Evolutionary conservation across 2,797 vertebrate species (phyloP), one percentile per base, ranked within the genome.

Genomic region (Geotrypetes seraphini): DNA sequence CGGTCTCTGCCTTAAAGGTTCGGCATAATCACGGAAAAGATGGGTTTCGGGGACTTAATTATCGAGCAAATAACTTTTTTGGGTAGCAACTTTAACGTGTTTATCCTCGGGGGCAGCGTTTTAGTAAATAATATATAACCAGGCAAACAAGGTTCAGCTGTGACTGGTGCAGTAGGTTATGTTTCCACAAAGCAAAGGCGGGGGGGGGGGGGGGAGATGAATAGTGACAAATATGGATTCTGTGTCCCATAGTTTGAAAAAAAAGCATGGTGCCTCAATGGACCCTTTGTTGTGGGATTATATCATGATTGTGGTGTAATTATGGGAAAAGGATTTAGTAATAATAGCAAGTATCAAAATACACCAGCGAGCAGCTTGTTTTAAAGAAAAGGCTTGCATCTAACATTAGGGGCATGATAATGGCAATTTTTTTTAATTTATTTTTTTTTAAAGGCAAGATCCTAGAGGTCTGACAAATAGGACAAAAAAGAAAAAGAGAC

Each of bases 261-360:
- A 96, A 95, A 96, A 95, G 88, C 87, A 62, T 83, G 78, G 84
- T 78, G 81, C 81, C 86, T 93, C 87, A 94, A 97, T 91, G 75
- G 87, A 84, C 79, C 85, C 92, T 95, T 97, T 96, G 92, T 97
- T 94, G 82, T 75, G 75, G 87, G 92, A 93, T 97, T 97, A 97
- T 96, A 93, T 94, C 94, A 97, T 97, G 91, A 96, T 90, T 89
- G 89, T 87, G 89, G 84, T 85, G 88, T 94, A 93, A 94, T 97
- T 93, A 92, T 91, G 88, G 83, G 76, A 78, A 84, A 69, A 69
- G 75, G 81, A 85, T 84, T 90, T 85, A 80, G 84, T 85, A 83
- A 88, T 90, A 91, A 92, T 88, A 86, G 85, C 81, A 89, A 88
- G 85, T 89, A 89, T 86, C 84, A 84, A 75, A 81, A 81, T 81